Conservation (phyloP, 2,888 invertebrate genomes). For the Maniola hyperantus region DNA sequence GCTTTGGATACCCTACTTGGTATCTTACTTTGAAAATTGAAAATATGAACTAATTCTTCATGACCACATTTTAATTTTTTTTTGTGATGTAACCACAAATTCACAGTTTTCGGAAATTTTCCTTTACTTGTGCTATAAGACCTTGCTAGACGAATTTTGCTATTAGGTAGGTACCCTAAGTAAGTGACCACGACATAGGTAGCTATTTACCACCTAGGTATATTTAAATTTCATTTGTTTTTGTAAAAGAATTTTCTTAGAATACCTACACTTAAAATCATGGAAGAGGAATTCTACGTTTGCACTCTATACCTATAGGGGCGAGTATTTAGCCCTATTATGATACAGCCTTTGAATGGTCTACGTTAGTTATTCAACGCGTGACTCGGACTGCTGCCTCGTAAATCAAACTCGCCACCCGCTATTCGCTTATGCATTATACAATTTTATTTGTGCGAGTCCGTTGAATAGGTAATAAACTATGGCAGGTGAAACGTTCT, state of each 20-base stretch:
- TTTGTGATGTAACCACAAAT: too few species aligned
- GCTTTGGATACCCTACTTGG: too few species aligned
- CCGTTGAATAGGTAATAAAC: slow-evolving; percentile 82
- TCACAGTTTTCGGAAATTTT: too few species aligned
- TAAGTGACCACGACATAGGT: not conserved
- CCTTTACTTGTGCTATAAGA: too few species aligned
- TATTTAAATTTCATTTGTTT: too few species aligned
- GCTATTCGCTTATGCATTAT: slow-evolving; percentile 83
- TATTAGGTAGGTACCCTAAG: not conserved
- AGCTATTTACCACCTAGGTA: not conserved
- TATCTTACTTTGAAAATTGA: too few species aligned
- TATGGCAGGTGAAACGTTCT: slow-evolving; percentile 77
- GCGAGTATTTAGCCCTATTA: slow-evolving; percentile 17
- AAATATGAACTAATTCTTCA: too few species aligned
- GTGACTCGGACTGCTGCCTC: slow-evolving; percentile 67
- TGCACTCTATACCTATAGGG: not conserved
- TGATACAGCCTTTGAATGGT: slow-evolving; percentile 62
- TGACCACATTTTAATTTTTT: too few species aligned
- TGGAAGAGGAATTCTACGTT: not conserved
- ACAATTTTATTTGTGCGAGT: slow-evolving; percentile 83
- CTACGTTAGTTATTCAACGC: slow-evolving; percentile 79
- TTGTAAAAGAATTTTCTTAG: too few species aligned
- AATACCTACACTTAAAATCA: not conserved
- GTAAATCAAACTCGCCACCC: slow-evolving; percentile 82
- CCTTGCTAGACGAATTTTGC: too few species aligned